phyloP scores from a whole-genome alignment of 2,113 vertebrate genomes.

The Grallaria varia region DNA sequence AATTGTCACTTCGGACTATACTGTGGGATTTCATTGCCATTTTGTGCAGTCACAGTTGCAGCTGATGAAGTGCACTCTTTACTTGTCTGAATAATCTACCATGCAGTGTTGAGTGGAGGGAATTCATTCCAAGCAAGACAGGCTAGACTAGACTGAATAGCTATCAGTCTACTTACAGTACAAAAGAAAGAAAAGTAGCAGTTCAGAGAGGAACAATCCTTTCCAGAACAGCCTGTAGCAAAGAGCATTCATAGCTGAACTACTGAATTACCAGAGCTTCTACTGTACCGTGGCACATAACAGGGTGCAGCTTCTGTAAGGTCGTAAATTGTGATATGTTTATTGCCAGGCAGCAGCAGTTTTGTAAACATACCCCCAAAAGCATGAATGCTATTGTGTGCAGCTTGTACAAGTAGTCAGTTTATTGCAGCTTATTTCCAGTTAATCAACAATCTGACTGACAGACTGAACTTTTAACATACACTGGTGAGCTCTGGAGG shows the following conservation, averaged over 20 bases:
- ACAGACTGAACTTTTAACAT: neutral
- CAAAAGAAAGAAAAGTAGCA: neutral
- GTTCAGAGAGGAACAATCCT: neutral
- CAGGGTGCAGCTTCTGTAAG: neutral
- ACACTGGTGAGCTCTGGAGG: neutral
- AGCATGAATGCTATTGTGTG: accelerated
- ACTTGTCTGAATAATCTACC: neutral
- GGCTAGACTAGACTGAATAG: neutral
- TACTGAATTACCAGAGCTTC: neutral
- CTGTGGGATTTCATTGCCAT: neutral
- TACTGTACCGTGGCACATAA: neutral
- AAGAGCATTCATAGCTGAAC: neutral
- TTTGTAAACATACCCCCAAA: neutral
- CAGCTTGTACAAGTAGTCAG: neutral
- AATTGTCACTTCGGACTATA: neutral
- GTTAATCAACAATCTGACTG: neutral
- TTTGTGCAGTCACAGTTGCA: neutral
- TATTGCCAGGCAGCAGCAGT: neutral
- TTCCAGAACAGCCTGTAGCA: neutral
- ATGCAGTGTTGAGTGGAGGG: neutral
- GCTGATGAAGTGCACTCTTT: neutral
- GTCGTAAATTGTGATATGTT: neutral
- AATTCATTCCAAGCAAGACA: neutral
- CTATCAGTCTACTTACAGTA: accelerated
- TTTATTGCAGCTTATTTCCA: neutral